Conservation (phyloP, 2,113 vertebrate species). For the Mus pahari region DNA sequence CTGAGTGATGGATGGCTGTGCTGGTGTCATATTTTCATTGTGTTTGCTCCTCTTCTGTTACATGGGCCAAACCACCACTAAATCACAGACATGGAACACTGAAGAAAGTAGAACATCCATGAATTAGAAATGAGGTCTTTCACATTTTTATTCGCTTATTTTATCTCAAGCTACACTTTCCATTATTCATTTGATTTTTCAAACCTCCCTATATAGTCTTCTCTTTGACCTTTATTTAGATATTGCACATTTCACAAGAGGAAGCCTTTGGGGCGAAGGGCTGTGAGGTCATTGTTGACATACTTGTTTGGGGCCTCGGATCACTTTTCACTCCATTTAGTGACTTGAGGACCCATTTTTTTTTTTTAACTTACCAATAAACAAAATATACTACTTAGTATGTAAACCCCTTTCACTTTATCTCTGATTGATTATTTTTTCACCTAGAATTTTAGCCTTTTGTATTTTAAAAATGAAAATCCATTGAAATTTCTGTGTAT, state of each 20-base stretch:
- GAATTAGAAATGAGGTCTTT: slow-evolving; percentile 68
- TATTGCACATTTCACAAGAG: slow-evolving; percentile 22
- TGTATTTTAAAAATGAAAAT: neutral
- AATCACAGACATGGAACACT: slow-evolving; percentile 61
- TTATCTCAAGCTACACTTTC: slow-evolving; percentile 20
- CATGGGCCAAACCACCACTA: slow-evolving; percentile 64
- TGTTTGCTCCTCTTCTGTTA: slow-evolving; percentile 48
- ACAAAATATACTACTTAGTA: neutral
- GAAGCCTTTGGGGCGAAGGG: neutral
- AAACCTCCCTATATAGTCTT: neutral
- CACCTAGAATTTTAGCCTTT: neutral
- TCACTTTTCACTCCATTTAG: slow-evolving; percentile 25
- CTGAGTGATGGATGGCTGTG: slow-evolving; percentile 59
- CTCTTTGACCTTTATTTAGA: slow-evolving; percentile 43
- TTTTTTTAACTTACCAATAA: neutral
- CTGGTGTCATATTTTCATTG: slow-evolving; percentile 70
- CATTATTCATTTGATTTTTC: slow-evolving; percentile 9
- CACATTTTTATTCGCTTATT: slow-evolving; percentile 31
- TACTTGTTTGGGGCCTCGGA: neutral
- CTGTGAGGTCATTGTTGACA: neutral
- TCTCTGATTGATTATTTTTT: slow-evolving; percentile 3
- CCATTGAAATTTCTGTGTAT: neutral
- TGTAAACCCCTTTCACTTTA: neutral
- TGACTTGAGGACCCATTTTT: neutral
- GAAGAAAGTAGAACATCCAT: slow-evolving; percentile 69